A percentile compares a stretch with the other conserved stretches of the same genome.
phyloP scores from a whole-genome alignment of 1,140 invertebrate species.

The Mylabris phalerata region DNA sequence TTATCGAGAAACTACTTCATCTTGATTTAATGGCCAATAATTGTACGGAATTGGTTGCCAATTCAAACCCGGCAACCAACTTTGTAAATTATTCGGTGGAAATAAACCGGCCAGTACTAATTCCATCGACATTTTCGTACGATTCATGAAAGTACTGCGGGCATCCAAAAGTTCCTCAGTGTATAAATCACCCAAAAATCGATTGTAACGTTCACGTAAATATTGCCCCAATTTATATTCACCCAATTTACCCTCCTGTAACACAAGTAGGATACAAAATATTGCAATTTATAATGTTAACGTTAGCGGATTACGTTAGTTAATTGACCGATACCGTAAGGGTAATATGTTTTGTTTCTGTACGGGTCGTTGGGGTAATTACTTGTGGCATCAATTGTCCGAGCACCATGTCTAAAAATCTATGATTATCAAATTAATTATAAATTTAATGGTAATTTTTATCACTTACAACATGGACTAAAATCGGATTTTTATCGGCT shows the following conservation, averaged over 20 bases:
- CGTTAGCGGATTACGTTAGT: slow-evolving; percentile 53
- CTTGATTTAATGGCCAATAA: neutral
- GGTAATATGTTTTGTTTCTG: slow-evolving; percentile 53
- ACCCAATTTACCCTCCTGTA: slow-evolving; percentile 52
- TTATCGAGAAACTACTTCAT: neutral
- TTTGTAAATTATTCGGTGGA: slow-evolving; percentile 9
- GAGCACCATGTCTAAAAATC: neutral
- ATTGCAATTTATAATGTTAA: too few species aligned
- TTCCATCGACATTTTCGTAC: slow-evolving; percentile 18
- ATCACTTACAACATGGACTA: neutral
- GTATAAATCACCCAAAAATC: slow-evolving; percentile 52
- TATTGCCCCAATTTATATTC: slow-evolving; percentile 54
- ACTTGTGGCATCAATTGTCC: too few species aligned
- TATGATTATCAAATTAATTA: neutral
- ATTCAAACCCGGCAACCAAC: slow-evolving; percentile 2
- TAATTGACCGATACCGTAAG: slow-evolving; percentile 68
- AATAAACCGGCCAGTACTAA: slow-evolving; percentile 19
- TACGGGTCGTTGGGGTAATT: slow-evolving; percentile 66
- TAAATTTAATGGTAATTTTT: neutral
- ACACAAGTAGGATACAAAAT: neutral
- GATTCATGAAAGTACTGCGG: slow-evolving; percentile 4
- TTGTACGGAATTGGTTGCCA: slow-evolving; percentile 8
- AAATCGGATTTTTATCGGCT: neutral
- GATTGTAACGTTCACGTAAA: slow-evolving; percentile 50
- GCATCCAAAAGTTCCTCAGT: slow-evolving; percentile 39